Evolutionary conservation across 2,888 invertebrate species (phyloP), one percentile per base, ranked within the genome.

Genomic region (Parnassius orleans): DNA sequence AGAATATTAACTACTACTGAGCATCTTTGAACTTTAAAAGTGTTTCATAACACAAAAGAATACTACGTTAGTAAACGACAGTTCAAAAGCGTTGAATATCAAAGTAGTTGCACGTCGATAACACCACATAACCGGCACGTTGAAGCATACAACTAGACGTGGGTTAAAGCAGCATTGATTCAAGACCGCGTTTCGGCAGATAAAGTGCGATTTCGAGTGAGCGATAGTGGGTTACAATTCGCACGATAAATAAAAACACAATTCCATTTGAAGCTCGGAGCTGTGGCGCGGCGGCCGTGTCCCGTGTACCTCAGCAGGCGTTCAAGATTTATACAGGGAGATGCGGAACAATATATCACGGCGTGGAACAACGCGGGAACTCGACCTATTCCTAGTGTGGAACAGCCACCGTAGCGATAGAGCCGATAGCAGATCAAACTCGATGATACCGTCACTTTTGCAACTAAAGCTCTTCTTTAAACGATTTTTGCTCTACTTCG

Each of bases 191-290:
- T 87, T 89, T 88, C 83, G 86, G 85, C 87, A 85, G 87, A 88
- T 87, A 86, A 85, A 87, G 84, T 85, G 87, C 84, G 89, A 89
- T 89, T 83, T 81, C 84, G 76, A 84, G 86, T 87, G 87, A 87
- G 85, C 84, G 87, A 91, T 90, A 90, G 84, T 80, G 84, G 82
- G 84, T 79, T 77, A 79, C 87, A 83, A 85, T 90, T 90, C 88
- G 87, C 87, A 89, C 90, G 88, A 90, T 90, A 91, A 91, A 91
- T 91, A 91, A 91, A 90, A 91, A 90, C 85, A 91, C 89, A 90
- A 90, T 91, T 90, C 90, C 88, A 90, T 90, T 90, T 88, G 88
- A 89, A 84, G 87, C 87, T 78, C 79, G 80, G 79, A 77, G 84
- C 80, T 84, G 87, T 79, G 84, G 84, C 80, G 83, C 86, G 79